Evolutionary conservation across 2,113 vertebrate genomes (phyloP).

Genomic region (Tichodroma muraria): DNA sequence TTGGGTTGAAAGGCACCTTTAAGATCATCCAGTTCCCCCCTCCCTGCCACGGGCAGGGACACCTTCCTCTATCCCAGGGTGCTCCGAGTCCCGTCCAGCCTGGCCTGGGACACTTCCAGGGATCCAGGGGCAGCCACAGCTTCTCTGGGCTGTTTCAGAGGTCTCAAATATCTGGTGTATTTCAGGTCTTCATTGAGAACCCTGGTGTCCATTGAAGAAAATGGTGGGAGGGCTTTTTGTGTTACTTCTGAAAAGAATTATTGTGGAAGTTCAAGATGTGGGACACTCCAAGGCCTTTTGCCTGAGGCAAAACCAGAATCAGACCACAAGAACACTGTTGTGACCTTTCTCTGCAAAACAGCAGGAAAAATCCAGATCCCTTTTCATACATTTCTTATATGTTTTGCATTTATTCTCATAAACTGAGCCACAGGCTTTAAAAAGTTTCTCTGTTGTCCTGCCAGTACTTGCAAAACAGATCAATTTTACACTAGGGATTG

Average conservation of each 20-base stretch:
- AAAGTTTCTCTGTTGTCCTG: not conserved
- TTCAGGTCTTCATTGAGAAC: not conserved
- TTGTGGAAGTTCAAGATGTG: not conserved
- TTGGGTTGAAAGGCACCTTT: not conserved
- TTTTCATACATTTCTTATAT: not conserved
- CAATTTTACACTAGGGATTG: not conserved
- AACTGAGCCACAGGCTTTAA: not conserved
- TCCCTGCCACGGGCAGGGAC: not conserved
- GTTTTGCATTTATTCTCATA: not conserved
- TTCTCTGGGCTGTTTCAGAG: not conserved
- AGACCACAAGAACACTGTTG: not conserved
- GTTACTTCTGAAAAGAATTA: not conserved
- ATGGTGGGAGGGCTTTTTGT: not conserved
- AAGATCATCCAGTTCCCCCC: rapidly evolving
- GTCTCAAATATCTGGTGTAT: not conserved
- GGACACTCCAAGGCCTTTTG: not conserved
- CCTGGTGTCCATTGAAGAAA: not conserved
- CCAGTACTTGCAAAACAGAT: not conserved
- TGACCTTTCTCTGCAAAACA: not conserved
- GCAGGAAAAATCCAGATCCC: not conserved
- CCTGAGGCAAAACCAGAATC: not conserved
- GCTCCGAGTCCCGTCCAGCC: rapidly evolving
- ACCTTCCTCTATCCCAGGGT: rapidly evolving
- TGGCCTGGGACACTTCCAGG: not conserved
- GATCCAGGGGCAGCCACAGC: not conserved